Base-by-base conservation (phyloP, 2,888 invertebrate genomes). In the Oxytorus armatus region DNA sequence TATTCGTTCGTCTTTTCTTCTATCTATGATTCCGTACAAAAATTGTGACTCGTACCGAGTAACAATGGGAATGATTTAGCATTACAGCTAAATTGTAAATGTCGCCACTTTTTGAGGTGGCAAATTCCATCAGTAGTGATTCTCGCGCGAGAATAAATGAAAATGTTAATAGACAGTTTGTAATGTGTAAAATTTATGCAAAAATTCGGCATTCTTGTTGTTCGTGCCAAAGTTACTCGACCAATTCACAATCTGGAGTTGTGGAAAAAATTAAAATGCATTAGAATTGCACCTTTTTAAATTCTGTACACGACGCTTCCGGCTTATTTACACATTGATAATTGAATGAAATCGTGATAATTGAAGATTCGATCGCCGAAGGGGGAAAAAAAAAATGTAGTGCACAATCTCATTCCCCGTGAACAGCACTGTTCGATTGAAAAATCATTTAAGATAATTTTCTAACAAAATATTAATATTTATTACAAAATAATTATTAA, bases 21-120 rank as follows among this genome's bases (percentile, higher is more conserved):
- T 77, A 77, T 77, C 73, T 76, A 72, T 63, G 51, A 57, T 69
- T 74, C 57, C 69, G 61, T 80, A 80, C 73, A 77, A 80, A 79
- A 78, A 69, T 77, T 68, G 53, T 55, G 61, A 47, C 47, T 57
- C 77, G 66, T 23, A 65, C 18, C 42, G 69, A 77, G 47, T 74
- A 51, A 77, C 55, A 77, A 73, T 77, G 68, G 80, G 80, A 80
- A 80, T 80, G 79, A 65, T 57, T 33, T 29, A 49, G 49, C 51
- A 59, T 59, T 39, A 10, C 23, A 51, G 51, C 53, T 44, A 21
- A 51, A 29, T 68, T 69, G 59, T 57, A 14, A 76, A 53, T 36
- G 21, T 49, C 47, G 47, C 29, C n/a, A 36, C 33, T 44, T 16
- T 47, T 44, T 23, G 14, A 44, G 29, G 4, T 57, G 11, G 14